phyloP scores from a whole-genome alignment of 2,113 vertebrate genomes.

The Sinocyclocheilus anshuiensis region DNA sequence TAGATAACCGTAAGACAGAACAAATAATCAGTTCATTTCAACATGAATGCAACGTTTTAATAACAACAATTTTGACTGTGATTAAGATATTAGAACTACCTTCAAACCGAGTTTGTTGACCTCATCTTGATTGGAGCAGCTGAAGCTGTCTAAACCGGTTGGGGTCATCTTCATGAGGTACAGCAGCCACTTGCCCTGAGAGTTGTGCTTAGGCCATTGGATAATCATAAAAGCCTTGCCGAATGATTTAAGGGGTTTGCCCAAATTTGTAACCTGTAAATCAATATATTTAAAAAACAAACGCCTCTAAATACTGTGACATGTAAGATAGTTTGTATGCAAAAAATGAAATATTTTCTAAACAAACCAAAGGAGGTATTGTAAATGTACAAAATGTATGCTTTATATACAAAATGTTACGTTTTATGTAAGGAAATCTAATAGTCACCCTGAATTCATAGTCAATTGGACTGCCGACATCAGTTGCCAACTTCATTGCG shows the following conservation, averaged over 20 bases:
- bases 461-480: slow-evolving; percentile 88
- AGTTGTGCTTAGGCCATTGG: slow-evolving; percentile 86
- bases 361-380: neutral
- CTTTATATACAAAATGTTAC: neutral
- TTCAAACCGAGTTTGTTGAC: slow-evolving; percentile 72
- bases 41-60: neutral
- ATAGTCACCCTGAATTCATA: slow-evolving; percentile 90
- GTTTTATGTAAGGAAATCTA: neutral
- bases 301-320: neutral
- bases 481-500: slow-evolving; percentile 81
- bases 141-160: slow-evolving; percentile 75
- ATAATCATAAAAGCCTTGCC: slow-evolving; percentile 83
- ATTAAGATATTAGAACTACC: slow-evolving; percentile 8
- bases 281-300: neutral
- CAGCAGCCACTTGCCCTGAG: slow-evolving; percentile 83
- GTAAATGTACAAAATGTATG: neutral
- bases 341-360: neutral
- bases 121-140: slow-evolving; percentile 75
- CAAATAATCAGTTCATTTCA: neutral
- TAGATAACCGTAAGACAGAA: slow-evolving; percentile 56
- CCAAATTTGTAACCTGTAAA: slow-evolving; percentile 87
- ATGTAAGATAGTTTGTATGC: neutral
- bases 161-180: slow-evolving; percentile 87
- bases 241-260: slow-evolving; percentile 83
- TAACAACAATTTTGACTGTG: neutral